Conservation (phyloP, 2,113 vertebrate species). For the Chaenocephalus aceratus region DNA sequence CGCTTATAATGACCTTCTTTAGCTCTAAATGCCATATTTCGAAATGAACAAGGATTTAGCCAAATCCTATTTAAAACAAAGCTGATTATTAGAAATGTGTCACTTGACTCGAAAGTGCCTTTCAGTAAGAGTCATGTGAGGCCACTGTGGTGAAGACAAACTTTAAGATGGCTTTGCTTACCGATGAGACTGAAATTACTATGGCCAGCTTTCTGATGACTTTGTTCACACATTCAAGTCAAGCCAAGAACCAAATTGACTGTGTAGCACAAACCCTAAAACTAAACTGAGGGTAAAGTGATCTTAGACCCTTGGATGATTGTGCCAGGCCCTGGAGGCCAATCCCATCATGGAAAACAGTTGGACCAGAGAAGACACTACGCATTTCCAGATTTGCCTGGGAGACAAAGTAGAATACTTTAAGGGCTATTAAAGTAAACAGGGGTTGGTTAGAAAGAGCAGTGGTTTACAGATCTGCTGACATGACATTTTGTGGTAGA, state of each 20-base stretch:
- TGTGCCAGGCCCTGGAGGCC: conserved; percentile 68
- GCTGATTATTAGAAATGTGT: conserved; percentile 49
- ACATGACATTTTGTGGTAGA: conserved; percentile 50
- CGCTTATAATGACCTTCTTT: conserved; percentile 23
- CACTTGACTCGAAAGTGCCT: conserved; percentile 41
- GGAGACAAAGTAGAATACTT: conserved; percentile 39
- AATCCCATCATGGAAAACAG: conserved; percentile 26
- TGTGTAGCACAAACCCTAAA: conserved; percentile 73
- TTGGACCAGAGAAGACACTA: conserved; percentile 33
- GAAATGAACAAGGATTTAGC: conserved; percentile 46
- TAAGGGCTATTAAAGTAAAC: conserved; percentile 70
- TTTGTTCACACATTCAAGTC: conserved; percentile 72
- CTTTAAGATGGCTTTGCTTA: conserved; percentile 59
- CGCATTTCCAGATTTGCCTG: conserved; percentile 41
- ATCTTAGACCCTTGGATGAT: conserved; percentile 59
- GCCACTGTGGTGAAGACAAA: conserved; percentile 69
- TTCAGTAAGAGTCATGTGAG: conserved; percentile 71
- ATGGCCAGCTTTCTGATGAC: conserved; percentile 49
- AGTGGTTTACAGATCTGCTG: conserved; percentile 53
- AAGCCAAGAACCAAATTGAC: conserved; percentile 64
- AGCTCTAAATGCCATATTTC: conserved; percentile 7
- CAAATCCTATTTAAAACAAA: conserved; percentile 62
- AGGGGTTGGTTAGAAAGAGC: conserved; percentile 62
- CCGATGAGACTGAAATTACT: conserved; percentile 6
- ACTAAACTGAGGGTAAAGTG: conserved; percentile 71